Evolutionary conservation across 2,113 vertebrate genomes (phyloP).

Genomic region (Petroica traversi): DNA sequence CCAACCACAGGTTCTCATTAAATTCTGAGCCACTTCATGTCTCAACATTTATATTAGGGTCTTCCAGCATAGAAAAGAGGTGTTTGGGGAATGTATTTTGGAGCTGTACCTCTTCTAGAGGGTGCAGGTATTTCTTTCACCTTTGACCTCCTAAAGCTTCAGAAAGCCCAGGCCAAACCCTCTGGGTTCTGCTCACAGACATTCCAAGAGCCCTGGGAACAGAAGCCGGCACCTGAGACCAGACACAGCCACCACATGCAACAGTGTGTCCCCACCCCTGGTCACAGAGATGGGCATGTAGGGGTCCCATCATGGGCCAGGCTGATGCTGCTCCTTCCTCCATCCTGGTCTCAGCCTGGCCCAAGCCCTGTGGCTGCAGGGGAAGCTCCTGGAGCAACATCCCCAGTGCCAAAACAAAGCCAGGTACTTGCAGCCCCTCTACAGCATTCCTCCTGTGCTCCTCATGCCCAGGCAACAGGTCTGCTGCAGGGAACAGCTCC

Average conservation of each 20-base stretch:
- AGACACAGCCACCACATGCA: fast-evolving
- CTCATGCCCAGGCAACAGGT: background rate
- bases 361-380: background rate
- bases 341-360: background rate
- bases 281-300: background rate
- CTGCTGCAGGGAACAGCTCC: background rate
- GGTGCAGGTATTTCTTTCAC: background rate
- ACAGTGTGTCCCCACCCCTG: fast-evolving
- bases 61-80: background rate
- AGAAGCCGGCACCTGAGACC: background rate
- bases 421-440: fast-evolving
- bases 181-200: background rate
- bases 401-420: background rate
- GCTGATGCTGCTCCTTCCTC: background rate
- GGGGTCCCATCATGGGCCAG: fast-evolving
- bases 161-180: background rate
- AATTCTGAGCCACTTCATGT: background rate
- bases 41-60: background rate
- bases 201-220: background rate
- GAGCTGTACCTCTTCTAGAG: background rate
- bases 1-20: background rate
- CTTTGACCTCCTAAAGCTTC: background rate
- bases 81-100: background rate
- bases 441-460: fast-evolving
- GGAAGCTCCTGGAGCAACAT: background rate